Evolutionary conservation across 2,888 invertebrate species (phyloP), one percentile per base, ranked within the genome.

Genomic region (Caenorhabditis wallacei): DNA sequence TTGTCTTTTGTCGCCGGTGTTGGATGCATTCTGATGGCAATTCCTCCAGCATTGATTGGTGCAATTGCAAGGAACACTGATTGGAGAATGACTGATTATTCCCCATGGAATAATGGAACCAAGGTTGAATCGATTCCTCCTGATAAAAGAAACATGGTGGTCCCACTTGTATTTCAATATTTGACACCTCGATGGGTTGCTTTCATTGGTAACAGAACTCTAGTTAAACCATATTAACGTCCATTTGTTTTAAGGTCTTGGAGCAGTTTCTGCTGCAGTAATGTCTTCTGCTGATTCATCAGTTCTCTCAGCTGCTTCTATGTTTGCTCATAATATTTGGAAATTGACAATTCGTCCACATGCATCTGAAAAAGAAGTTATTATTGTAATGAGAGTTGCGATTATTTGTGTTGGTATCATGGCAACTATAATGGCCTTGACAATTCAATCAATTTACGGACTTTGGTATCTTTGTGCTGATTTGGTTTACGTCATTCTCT

Each of bases 211-310:
- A 37, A 72, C 69, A 51, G 5, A 8, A 10, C 18, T 20, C 1
- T 10, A 40, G 13, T 22, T 40, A n/a, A n/a, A n/a, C n/a, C n/a
- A n/a, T n/a, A n/a, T n/a, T n/a, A n/a, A n/a, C n/a, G n/a, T n/a
- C n/a, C n/a, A n/a, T n/a, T n/a, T n/a, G n/a, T n/a, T n/a, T 70
- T 53, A 64, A 88, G 89, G 90, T 11, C 94, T 99, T 85, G 99
- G 99, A 0, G 98, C 98, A 8, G 97, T 99, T 8, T 98, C 98
- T 0, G 99, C 98, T 0, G 98, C 98, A 22, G 98, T 99, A 86
- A 99, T 99, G 98, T 98, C 98, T 46, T 98, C 98, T 0, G 98
- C 98, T 0, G 98, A 99, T 93, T 98, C 98, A 70, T 98, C 98
- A 88, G 97, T 99, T 66, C 94, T 99, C 22, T 97, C 98, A 24